These are phyloP conservation scores for Pachypanchax playfairii DNA, from an alignment of 2,113 vertebrate species.

Conservation along the genomic window DNA sequence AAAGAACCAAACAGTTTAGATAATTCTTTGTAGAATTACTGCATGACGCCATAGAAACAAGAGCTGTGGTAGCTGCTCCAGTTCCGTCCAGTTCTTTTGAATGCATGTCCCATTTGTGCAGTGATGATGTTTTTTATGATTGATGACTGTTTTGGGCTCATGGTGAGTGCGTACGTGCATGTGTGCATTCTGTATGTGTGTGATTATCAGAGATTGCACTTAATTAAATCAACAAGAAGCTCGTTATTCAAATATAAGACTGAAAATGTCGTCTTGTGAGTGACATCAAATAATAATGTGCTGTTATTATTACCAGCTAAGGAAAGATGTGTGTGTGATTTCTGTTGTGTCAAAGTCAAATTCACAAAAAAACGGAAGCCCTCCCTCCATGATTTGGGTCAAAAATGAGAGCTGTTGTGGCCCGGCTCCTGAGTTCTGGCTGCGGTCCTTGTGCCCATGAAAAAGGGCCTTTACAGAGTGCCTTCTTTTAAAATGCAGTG, in stretches of 20 bases:
- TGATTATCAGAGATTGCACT: background rate
- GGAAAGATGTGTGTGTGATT: background rate
- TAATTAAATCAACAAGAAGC: constrained; percentile 1
- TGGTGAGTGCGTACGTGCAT: constrained; percentile 17
- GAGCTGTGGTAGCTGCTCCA: constrained; percentile 13
- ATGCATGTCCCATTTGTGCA: constrained; percentile 59
- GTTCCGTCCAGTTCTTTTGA: constrained; percentile 50
- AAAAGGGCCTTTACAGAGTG: constrained; percentile 71
- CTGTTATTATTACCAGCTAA: background rate
- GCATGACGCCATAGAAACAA: constrained; percentile 34
- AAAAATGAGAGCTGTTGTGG: constrained; percentile 62
- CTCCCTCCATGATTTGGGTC: constrained; percentile 63
- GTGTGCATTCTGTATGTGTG: constrained; percentile 3
- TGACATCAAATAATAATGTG: too few species aligned
- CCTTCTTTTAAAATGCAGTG: constrained; percentile 62
- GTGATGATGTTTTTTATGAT: constrained; percentile 67
- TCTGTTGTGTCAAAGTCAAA: constrained; percentile 30
- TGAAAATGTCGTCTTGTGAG: too few species aligned
- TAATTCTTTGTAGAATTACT: constrained; percentile 7
- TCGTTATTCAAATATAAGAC: constrained; percentile 4
- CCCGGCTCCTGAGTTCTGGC: constrained; percentile 70
- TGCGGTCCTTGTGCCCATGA: constrained; percentile 68
- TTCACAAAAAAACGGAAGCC: constrained; percentile 52
- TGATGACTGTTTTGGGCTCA: constrained; percentile 59
- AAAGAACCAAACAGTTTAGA: background rate